Evolutionary conservation across 2,888 invertebrate genomes (phyloP).

Genomic region (Fragum sueziense): DNA sequence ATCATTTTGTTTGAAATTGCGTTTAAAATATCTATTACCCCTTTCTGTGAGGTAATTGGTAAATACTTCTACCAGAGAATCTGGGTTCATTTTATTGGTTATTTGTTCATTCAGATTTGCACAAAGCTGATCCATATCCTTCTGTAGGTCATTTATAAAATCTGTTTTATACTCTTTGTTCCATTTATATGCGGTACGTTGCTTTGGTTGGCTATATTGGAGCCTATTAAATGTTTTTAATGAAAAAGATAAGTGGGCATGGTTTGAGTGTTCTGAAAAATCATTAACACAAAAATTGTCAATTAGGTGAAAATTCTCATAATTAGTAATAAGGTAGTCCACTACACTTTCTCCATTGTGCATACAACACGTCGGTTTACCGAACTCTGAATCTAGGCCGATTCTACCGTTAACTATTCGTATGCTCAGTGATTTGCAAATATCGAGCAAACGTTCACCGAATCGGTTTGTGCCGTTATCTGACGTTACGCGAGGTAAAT

Average conservation of each 20-base stretch:
- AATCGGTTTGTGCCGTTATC: conserved; percentile 21
- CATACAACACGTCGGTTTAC: conserved; percentile 10
- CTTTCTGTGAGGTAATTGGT: background rate
- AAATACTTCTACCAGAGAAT: conserved; percentile 1
- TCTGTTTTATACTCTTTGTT: no score
- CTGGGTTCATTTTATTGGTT: background rate
- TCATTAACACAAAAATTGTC: background rate
- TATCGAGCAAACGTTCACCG: conserved; percentile 18
- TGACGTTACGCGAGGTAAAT: conserved; percentile 5
- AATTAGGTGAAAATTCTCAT: background rate
- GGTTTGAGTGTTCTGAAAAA: conserved; percentile 22
- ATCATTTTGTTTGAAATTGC: background rate
- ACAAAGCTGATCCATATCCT: no score
- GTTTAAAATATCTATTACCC: background rate
- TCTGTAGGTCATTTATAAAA: no score
- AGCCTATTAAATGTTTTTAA: background rate
- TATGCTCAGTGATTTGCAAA: conserved; percentile 16
- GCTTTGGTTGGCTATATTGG: no score
- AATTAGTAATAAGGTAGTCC: conserved; percentile 13
- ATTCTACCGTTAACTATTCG: conserved; percentile 18
- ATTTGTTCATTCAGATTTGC: background rate
- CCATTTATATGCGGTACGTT: no score
- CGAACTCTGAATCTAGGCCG: background rate
- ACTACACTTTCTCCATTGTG: conserved; percentile 27
- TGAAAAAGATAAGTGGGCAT: background rate